Evolutionary conservation across 2,113 vertebrate genomes (phyloP).

Genomic region (Cyphomyrus discorhynchus): DNA sequence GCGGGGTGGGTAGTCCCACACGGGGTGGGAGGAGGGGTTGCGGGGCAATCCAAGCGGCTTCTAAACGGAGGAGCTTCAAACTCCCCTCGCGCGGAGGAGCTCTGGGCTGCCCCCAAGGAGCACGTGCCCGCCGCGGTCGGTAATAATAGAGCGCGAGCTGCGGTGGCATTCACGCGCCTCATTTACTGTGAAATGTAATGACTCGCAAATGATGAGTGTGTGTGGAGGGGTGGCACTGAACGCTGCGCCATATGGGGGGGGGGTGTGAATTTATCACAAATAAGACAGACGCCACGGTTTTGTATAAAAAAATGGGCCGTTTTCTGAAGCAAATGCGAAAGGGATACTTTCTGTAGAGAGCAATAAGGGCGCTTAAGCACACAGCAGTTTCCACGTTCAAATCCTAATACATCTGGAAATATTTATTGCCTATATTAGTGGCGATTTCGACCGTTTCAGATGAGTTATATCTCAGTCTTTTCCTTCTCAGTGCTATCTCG

Average conservation of each 20-base stretch:
- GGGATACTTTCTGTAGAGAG: not conserved
- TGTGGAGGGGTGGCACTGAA: not conserved
- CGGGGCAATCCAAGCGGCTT: not conserved
- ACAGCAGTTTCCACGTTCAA: slow-evolving; percentile 3
- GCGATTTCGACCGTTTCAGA: not conserved
- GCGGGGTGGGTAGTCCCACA: too few species aligned
- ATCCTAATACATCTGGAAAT: not conserved
- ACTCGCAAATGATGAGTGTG: slow-evolving; percentile 5
- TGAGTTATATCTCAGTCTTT: not conserved
- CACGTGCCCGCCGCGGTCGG: slow-evolving; percentile 49
- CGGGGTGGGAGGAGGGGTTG: not conserved
- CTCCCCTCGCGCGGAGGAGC: not conserved
- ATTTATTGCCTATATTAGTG: not conserved
- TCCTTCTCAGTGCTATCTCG: not conserved
- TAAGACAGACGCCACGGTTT: not conserved
- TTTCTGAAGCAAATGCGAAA: not conserved
- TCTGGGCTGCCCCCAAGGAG: slow-evolving; percentile 50
- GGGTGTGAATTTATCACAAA: not conserved
- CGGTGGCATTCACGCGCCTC: slow-evolving; percentile 44
- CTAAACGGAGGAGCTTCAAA: not conserved
- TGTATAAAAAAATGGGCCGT: not conserved
- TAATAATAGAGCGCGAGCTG: slow-evolving; percentile 57
- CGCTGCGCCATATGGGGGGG: not conserved
- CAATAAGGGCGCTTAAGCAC: not conserved
- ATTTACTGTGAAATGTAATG: slow-evolving; percentile 43